Evolutionary conservation across 2,797 vertebrate species (phyloP).

Genomic region (Hapalemur alaotrensis): DNA sequence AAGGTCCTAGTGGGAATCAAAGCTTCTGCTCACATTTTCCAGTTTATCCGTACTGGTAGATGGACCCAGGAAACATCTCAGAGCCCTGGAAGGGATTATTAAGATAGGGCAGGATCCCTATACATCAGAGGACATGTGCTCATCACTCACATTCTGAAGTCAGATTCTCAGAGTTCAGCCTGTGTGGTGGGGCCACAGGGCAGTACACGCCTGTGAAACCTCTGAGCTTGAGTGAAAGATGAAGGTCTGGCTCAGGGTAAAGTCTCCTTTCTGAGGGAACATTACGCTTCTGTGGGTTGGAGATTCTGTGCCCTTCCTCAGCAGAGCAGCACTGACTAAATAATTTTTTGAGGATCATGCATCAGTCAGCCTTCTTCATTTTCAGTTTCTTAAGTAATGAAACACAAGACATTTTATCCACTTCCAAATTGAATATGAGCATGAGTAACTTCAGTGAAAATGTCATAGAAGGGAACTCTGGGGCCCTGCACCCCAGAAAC

Average conservation of each 20-base stretch:
- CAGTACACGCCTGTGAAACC: neutral
- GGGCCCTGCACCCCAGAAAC: no score
- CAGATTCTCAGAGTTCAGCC: neutral
- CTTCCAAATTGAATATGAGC: no score
- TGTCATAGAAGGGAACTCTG: no score
- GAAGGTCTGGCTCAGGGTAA: no score
- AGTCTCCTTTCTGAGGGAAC: neutral
- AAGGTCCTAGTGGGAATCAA: neutral
- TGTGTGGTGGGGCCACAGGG: neutral
- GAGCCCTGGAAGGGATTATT: neutral
- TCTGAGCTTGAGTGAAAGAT: neutral
- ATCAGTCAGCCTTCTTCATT: no score
- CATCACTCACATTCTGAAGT: neutral
- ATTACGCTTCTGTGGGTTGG: no score
- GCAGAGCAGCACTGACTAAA: no score
- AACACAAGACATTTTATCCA: no score
- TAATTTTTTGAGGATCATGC: no score
- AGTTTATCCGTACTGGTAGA: neutral
- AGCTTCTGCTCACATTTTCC: neutral
- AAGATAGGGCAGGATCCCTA: neutral
- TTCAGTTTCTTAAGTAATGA: no score
- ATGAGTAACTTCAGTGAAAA: no score
- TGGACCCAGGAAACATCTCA: neutral
- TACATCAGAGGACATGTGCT: neutral
- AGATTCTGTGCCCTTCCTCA: no score